Conservation (phyloP, 1,140 invertebrate genomes). For the Thalassaphorura encarpata region DNA sequence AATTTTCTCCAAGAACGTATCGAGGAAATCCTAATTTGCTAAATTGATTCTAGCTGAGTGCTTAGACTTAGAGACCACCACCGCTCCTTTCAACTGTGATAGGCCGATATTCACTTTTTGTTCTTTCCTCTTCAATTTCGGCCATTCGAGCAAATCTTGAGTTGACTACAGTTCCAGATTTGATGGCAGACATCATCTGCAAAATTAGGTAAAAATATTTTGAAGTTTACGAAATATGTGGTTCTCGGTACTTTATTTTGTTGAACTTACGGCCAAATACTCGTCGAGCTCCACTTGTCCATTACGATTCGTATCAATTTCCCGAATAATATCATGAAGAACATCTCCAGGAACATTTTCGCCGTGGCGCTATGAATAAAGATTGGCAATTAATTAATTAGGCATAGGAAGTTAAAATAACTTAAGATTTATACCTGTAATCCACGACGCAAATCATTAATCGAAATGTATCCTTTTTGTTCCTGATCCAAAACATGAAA, state of each 20-base stretch:
- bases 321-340: conserved; percentile 91
- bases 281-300: conserved; percentile 98
- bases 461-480: conserved; percentile 93
- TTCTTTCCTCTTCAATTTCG: conserved; percentile 73
- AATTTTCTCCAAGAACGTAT: too few species aligned
- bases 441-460: conserved; percentile 89
- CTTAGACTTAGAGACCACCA: conserved; percentile 66
- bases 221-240: conserved; percentile 10
- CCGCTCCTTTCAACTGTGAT: conserved; percentile 85
- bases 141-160: conserved; percentile 85
- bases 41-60: too few species aligned
- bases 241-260: too few species aligned
- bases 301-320: conserved; percentile 99
- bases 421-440: conserved; percentile 64
- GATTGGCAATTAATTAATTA: not conserved
- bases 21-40: too few species aligned
- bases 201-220: conserved; percentile 33
- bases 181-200: conserved; percentile 95
- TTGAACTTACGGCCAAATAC: conserved; percentile 79
- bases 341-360: conserved; percentile 88
- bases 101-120: conserved; percentile 52
- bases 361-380: conserved; percentile 62
- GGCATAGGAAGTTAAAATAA: not conserved
- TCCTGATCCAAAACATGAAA: conserved; percentile 94
- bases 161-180: conserved; percentile 78